Percentiles rank a stretch among this genome's conserved stretches.
phyloP scores from a whole-genome alignment of 2,797 vertebrate species.

The Dicrostonyx torquatus region DNA sequence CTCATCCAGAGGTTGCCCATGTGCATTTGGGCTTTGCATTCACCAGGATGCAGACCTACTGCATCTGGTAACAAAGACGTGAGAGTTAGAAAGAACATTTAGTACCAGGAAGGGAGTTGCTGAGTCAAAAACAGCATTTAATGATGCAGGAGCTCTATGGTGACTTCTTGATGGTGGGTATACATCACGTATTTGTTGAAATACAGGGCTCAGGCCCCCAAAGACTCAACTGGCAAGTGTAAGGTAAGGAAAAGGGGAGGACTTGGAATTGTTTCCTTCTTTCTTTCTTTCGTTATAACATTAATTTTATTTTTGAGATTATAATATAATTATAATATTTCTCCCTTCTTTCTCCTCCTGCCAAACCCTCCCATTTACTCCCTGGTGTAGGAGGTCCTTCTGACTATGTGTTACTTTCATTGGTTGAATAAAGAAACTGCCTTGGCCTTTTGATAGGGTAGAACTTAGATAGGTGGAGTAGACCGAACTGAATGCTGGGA shows the following conservation, averaged over 20 bases:
- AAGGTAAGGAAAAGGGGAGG: neutral
- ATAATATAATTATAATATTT: neutral
- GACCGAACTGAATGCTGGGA: too few species aligned
- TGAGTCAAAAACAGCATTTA: conserved; percentile 1
- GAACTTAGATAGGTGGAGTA: too few species aligned
- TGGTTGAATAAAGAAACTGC: too few species aligned
- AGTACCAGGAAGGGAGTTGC: neutral
- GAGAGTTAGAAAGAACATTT: neutral
- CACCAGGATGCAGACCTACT: neutral
- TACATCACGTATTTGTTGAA: neutral
- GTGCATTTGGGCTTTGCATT: neutral
- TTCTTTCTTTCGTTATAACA: neutral
- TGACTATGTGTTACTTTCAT: too few species aligned
- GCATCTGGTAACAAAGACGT: neutral
- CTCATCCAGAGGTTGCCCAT: neutral
- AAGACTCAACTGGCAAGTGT: neutral
- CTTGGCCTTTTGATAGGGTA: too few species aligned
- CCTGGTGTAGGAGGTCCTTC: too few species aligned
- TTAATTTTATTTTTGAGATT: neutral
- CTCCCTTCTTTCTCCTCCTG: neutral
- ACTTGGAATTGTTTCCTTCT: neutral
- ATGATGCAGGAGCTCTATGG: neutral
- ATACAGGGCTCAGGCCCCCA: neutral
- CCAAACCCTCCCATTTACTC: neutral
- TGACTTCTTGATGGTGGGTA: neutral